Conservation (phyloP, 2,113 vertebrate genomes). For the Petrocephalus microphthalmus region DNA sequence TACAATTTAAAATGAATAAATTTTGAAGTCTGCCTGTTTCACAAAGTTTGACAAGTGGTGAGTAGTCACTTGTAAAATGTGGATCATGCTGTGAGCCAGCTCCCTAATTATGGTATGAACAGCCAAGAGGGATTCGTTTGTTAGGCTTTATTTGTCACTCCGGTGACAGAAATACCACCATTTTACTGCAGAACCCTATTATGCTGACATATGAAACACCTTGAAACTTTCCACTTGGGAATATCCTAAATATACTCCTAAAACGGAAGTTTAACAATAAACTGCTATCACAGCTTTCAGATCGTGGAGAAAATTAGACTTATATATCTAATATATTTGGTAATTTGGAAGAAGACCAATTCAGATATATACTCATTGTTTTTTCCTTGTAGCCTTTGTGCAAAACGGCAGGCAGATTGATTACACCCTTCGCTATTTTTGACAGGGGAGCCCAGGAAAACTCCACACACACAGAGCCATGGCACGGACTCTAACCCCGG, state of each 20-base stretch:
- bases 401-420: not conserved
- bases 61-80: not conserved
- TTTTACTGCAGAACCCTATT: conserved; percentile 1
- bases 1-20: not conserved
- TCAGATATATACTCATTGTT: not conserved
- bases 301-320: not conserved
- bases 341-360: not conserved
- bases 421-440: not conserved
- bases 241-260: not conserved
- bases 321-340: not conserved
- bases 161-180: not conserved
- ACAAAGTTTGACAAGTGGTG: not conserved
- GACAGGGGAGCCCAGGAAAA: not conserved
- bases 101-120: not conserved
- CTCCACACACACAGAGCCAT: not conserved
- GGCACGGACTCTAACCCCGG: not conserved
- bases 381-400: not conserved
- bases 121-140: not conserved
- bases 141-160: conserved; percentile 5
- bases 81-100: not conserved
- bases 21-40: not conserved
- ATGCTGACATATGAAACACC: conserved; percentile 5
- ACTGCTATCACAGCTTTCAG: not conserved
- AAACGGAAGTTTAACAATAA: not conserved
- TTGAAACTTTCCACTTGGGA: not conserved